These are phyloP conservation scores for Melanargia galathea DNA, from an alignment of 2,888 invertebrate species.

Conservation along the genomic window DNA sequence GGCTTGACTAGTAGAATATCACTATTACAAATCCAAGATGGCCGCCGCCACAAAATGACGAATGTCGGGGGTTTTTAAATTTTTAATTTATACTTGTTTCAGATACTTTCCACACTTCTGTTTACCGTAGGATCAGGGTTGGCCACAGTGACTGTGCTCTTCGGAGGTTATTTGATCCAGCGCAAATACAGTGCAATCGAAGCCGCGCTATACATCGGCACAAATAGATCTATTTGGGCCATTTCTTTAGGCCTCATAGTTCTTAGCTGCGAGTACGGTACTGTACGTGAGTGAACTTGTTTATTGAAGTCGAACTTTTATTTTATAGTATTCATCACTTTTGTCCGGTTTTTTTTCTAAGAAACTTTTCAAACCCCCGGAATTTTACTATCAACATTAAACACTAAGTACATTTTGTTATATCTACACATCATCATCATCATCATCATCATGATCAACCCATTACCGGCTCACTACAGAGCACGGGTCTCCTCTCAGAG, in stretches of 20 bases:
- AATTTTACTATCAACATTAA: background rate
- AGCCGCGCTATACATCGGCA: background rate
- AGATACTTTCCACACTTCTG: background rate
- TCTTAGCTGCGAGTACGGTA: conserved; percentile 8
- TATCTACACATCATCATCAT: too few species aligned
- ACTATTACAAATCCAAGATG: too few species aligned
- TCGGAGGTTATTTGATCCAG: background rate
- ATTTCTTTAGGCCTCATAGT: conserved; percentile 5
- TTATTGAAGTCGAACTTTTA: too few species aligned
- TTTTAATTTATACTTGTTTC: conserved; percentile 1
- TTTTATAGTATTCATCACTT: background rate
- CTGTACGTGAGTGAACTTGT: conserved; percentile 8
- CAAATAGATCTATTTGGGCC: conserved; percentile 5
- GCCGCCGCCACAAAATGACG: too few species aligned
- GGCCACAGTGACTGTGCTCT: background rate
- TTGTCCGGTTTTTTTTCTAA: too few species aligned
- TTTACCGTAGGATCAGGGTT: background rate
- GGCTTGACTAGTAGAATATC: too few species aligned
- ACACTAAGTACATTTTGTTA: too few species aligned
- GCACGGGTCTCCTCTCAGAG: too few species aligned
- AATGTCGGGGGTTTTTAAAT: too few species aligned
- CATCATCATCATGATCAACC: too few species aligned
- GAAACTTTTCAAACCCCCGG: too few species aligned
- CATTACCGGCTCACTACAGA: too few species aligned
- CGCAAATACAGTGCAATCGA: background rate